These are phyloP conservation scores for Hypsibius dujardini DNA, from an alignment of 1,140 invertebrate species.

Conservation along the genomic window DNA sequence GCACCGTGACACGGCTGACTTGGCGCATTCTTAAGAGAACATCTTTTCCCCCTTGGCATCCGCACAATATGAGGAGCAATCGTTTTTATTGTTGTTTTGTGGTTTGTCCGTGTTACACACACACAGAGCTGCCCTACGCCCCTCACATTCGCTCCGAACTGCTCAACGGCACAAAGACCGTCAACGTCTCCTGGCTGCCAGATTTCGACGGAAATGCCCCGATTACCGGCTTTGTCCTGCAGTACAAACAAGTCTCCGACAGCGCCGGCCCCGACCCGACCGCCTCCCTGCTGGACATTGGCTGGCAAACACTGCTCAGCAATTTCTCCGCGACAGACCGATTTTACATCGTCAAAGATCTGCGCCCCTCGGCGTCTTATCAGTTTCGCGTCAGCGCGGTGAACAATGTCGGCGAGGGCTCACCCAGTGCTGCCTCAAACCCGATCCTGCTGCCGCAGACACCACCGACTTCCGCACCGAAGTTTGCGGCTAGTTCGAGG, in stretches of 20 bases:
- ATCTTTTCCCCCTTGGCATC: too few species aligned
- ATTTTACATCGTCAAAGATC: constrained; percentile 58
- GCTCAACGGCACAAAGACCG: constrained; percentile 35
- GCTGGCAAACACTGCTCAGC: constrained; percentile 65
- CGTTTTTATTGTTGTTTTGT: too few species aligned
- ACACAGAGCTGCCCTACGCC: constrained; percentile 68
- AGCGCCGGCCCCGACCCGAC: neutral
- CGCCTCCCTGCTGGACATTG: constrained; percentile 15
- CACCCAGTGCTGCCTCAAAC: constrained; percentile 65
- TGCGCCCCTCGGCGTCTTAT: constrained; percentile 83
- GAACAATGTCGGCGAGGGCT: constrained; percentile 80
- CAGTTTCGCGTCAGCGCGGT: constrained; percentile 86
- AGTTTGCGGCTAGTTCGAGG: constrained; percentile 53
- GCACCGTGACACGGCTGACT: too few species aligned
- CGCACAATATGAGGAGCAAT: too few species aligned
- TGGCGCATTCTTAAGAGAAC: too few species aligned
- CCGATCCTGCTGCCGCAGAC: constrained; percentile 74
- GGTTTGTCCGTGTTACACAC: too few species aligned
- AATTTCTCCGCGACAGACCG: constrained; percentile 61
- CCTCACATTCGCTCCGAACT: constrained; percentile 61
- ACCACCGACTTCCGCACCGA: constrained; percentile 31
- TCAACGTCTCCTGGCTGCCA: constrained; percentile 81
- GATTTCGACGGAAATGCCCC: constrained; percentile 93
- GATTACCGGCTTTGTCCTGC: constrained; percentile 76
- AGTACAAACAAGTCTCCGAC: constrained; percentile 35